A percentile compares a stretch with the other conserved stretches of the same genome.
Evolutionary conservation across 2,797 vertebrate genomes (phyloP).

Genomic region (Pachyuromys duprasi): DNA sequence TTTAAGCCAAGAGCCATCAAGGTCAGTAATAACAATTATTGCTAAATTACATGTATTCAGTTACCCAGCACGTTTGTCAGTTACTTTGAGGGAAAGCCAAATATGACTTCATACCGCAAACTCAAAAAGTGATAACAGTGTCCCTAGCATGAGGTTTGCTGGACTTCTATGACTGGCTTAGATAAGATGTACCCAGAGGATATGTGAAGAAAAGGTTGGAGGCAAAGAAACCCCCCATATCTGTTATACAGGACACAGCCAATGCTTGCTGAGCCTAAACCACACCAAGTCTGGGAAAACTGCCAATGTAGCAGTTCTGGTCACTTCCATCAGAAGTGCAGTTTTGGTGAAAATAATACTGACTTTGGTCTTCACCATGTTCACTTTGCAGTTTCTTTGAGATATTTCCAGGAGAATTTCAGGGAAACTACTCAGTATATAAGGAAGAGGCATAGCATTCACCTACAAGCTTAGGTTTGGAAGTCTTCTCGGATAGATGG

Average conservation of each 20-base stretch:
- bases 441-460: not conserved
- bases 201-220: not conserved
- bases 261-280: not conserved
- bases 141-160: not conserved
- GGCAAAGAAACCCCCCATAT: not conserved
- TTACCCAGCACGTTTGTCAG: slow-evolving; percentile 15
- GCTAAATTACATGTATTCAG: slow-evolving; percentile 13
- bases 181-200: not conserved
- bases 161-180: not conserved
- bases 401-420: not conserved
- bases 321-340: not conserved
- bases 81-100: slow-evolving; percentile 45
- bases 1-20: slow-evolving; percentile 61
- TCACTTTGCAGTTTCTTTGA: slow-evolving; percentile 37
- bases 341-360: not conserved
- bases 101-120: slow-evolving; percentile 45
- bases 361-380: not conserved
- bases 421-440: not conserved
- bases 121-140: not conserved
- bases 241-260: not conserved
- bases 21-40: slow-evolving; percentile 19
- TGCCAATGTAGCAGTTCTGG: not conserved
- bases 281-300: not conserved
- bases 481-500: not conserved
- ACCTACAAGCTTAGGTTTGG: not conserved